Percentiles rank a stretch among this genome's conserved stretches.
Conservation (phyloP, 2,888 invertebrate genomes). For the Clitarchus hookeri region DNA sequence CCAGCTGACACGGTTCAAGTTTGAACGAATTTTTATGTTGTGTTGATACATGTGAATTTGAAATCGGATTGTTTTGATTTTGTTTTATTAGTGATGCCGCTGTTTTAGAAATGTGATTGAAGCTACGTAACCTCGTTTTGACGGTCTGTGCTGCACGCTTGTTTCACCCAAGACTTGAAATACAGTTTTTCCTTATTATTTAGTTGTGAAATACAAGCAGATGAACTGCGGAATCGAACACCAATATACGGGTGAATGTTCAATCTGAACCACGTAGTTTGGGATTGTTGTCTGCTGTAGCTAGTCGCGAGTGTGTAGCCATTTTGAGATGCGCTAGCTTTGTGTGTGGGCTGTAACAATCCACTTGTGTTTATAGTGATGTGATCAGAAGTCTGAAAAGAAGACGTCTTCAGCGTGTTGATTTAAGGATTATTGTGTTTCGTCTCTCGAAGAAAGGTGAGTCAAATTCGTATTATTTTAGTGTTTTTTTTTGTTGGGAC, state of each 20-base stretch:
- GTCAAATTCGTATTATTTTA: not conserved
- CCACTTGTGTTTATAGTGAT: not conserved
- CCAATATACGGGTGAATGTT: not conserved
- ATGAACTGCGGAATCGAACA: not conserved
- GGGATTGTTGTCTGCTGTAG: not conserved
- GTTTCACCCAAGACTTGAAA: not conserved
- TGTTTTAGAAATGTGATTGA: not conserved
- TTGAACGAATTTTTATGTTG: not conserved
- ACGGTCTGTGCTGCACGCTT: not conserved
- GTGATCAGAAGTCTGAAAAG: not conserved
- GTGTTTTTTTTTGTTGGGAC: too few relatives aligned
- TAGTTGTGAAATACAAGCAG: not conserved
- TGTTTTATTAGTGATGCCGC: not conserved
- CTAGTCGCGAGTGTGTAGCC: conserved; percentile 24
- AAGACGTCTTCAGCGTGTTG: not conserved
- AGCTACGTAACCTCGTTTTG: not conserved
- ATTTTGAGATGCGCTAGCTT: conserved; percentile 22
- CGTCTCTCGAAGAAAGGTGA: not conserved
- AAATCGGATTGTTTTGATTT: not conserved
- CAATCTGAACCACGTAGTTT: not conserved
- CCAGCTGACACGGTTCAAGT: not conserved
- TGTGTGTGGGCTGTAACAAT: not conserved
- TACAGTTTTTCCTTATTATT: not conserved
- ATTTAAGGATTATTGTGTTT: not conserved
- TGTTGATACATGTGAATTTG: not conserved